phyloP scores from a whole-genome alignment of 2,797 vertebrate species.

The Crypturellus tataupa region DNA sequence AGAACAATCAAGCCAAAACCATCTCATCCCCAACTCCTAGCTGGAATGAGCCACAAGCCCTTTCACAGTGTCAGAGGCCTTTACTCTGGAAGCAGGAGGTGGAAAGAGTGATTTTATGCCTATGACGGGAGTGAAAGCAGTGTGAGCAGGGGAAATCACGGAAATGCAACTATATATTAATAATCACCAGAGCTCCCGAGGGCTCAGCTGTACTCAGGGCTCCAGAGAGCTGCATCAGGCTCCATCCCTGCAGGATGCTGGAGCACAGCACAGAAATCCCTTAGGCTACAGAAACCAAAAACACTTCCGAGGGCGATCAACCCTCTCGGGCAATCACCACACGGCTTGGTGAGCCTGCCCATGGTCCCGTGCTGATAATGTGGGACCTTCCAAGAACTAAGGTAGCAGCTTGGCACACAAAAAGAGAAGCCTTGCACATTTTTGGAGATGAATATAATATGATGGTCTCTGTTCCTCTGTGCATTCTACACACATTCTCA shows the following conservation, averaged over 20 bases:
- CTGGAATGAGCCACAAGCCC: neutral
- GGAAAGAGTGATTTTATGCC: neutral
- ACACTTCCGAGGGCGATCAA: rapidly evolving
- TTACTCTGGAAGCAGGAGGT: neutral
- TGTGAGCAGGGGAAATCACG: rapidly evolving
- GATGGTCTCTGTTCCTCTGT: neutral
- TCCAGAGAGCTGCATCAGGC: neutral
- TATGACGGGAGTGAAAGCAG: neutral
- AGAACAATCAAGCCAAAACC: rapidly evolving
- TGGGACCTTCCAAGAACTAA: neutral
- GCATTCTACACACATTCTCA: neutral
- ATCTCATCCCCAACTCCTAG: neutral
- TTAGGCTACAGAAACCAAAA: rapidly evolving
- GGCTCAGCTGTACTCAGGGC: neutral
- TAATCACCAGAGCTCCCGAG: neutral
- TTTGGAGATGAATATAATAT: neutral
- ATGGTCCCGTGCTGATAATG: neutral
- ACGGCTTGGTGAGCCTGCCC: neutral
- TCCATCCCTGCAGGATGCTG: neutral
- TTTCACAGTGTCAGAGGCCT: neutral
- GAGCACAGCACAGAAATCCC: rapidly evolving
- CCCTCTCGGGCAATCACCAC: neutral
- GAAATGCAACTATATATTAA: neutral
- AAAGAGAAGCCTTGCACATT: neutral
- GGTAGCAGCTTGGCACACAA: neutral